Evolutionary conservation across 2,888 invertebrate genomes (phyloP), one percentile per base, ranked within the genome.

Genomic region (Archips xylosteana): DNA sequence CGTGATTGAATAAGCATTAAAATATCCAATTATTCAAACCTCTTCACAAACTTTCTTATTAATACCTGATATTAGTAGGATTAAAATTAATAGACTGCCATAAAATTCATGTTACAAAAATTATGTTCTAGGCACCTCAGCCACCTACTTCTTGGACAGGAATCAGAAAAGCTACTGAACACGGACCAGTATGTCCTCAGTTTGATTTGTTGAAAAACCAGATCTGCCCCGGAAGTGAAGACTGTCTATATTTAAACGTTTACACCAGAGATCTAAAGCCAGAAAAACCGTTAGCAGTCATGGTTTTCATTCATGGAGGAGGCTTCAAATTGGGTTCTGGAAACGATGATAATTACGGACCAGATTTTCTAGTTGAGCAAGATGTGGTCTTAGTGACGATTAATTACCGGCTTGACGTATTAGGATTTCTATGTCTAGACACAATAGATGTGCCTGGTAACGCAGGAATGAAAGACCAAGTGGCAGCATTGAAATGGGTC

Each of bases 381-480:
- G 90, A 92, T 75, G 88, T 95, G 0, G 84, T 96, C 0, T 79
- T 95, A 34, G 95, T 96, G 0, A 95, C 96, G 0, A 81, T 95
- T 2, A 95, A 95, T 80, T 95, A 95, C 77, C 88, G 95, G 76
- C 79, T 92, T 2, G 95, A 95, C 1, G 89, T 92, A 0, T 78
- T 95, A 2, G 95, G 95, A 0, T 96, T 96, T 77, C 83, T 96
- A 0, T 95, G 95, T 42, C 89, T 95, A 0, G 87, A 87, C 23
- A 95, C 95, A 15, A 80, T 81, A 66, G 95, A 94, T 61, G 95
- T 95, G 0, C 95, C 95, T 0, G 96, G 96, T 2, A 96, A 96
- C 81, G 95, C 95, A 74, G 95, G 95, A 0, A 78, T 95, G 34
- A 95, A 95, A 76, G 89, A 89, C 57, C 87, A 87, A 81, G 84